Evolutionary conservation across 1,140 invertebrate genomes (phyloP).

Genomic region (Psix sp.): DNA sequence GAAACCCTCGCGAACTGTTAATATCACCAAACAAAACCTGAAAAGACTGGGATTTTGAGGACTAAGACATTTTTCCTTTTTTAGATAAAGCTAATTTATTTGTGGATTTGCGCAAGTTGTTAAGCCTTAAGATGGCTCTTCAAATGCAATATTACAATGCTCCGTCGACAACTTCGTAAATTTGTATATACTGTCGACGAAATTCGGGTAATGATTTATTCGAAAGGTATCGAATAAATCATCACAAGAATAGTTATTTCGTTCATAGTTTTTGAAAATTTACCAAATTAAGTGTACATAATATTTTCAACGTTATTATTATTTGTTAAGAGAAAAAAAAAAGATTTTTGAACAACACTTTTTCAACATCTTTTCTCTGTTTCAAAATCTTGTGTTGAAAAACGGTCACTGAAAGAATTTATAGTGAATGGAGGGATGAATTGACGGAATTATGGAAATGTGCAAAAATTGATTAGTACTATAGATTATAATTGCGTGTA

Average conservation of each 20-base stretch:
- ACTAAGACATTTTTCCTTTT: background rate
- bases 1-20: slow-evolving; percentile 57
- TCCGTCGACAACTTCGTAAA: slow-evolving; percentile 29
- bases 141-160: slow-evolving; percentile 40
- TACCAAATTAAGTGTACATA: slow-evolving; percentile 28
- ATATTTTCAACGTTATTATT: slow-evolving; percentile 10
- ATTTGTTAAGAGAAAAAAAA: slow-evolving; percentile 11
- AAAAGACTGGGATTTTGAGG: slow-evolving; percentile 72
- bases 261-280: slow-evolving; percentile 20
- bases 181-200: slow-evolving; percentile 21
- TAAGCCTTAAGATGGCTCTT: background rate
- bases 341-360: slow-evolving; percentile 3
- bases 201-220: slow-evolving; percentile 22
- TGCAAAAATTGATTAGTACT: slow-evolving; percentile 27
- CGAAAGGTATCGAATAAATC: slow-evolving; percentile 10
- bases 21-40: slow-evolving; percentile 64
- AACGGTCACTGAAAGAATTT: slow-evolving; percentile 6
- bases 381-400: slow-evolving; percentile 21
- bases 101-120: background rate
- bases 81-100: background rate
- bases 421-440: background rate
- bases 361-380: background rate
- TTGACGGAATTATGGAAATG: slow-evolving; percentile 38
- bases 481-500: slow-evolving; percentile 31
- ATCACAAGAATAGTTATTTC: slow-evolving; percentile 16